These are phyloP conservation scores for Meta bourneti DNA, from an alignment of 2,888 invertebrate species.

Conservation along the genomic window DNA sequence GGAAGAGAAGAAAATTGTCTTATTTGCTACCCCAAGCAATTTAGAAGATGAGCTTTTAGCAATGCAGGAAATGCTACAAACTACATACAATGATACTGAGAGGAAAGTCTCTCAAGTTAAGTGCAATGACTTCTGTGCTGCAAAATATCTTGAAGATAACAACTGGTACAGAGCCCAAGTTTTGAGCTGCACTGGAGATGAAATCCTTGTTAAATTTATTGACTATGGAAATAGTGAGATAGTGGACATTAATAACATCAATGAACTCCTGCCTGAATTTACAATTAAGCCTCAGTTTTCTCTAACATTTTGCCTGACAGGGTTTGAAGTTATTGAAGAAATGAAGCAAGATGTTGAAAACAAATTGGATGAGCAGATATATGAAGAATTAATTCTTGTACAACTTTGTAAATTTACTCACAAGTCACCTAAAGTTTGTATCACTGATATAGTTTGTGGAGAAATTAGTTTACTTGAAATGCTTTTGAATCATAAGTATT, in stretches of 20 bases:
- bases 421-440: constrained; percentile 12
- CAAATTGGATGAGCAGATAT: constrained; percentile 51
- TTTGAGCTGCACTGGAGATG: constrained; percentile 4
- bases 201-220: constrained; percentile 79
- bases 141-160: constrained; percentile 79
- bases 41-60: constrained; percentile 26
- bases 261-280: constrained; percentile 51
- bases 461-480: constrained; percentile 33
- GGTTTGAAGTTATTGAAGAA: constrained; percentile 41
- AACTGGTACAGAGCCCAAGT: constrained; percentile 80
- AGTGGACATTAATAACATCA: constrained; percentile 29
- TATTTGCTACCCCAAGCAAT: constrained; percentile 53
- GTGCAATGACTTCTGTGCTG: constrained; percentile 64
- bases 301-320: constrained; percentile 31
- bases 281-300: constrained; percentile 38
- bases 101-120: constrained; percentile 1
- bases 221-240: constrained; percentile 80
- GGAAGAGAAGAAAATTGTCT: constrained; percentile 23
- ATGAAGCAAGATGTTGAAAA: constrained; percentile 31
- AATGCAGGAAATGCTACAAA: constrained; percentile 58
- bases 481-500: constrained; percentile 31
- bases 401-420: constrained; percentile 45
- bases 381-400: constrained; percentile 31
- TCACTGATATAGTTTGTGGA: constrained; percentile 10
- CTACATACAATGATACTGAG: constrained; percentile 26